Base-by-base conservation (phyloP, 2,113 vertebrate species). In the Andinoacara biseriatus region DNA sequence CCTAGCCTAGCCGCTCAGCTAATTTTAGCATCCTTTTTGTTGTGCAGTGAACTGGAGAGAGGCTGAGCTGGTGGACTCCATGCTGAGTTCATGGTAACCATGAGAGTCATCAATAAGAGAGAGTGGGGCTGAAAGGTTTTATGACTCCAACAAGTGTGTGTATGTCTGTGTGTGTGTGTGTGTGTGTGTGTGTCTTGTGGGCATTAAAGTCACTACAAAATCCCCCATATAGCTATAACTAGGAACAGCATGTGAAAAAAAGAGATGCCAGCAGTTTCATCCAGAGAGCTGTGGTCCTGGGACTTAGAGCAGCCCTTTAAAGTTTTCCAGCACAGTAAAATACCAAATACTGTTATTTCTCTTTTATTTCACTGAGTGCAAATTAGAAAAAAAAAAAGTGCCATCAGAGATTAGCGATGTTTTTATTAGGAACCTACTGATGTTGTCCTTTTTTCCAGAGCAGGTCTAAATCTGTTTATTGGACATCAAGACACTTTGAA, bases 1-100 rank as follows among this genome's bases (percentile, higher is more conserved):
- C 24, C 83, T 92, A 87, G 85, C 87, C 63, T 84, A 84, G 85
- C 88, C n/a, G 15, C 91, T 10, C 17, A 2, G 87, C 87, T 95
- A 95, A 96, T 89, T 94, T 95, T 95, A 95, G 94, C 77, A 52
- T 82, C 65, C 88, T 46, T 74, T 84, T 83, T 85, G 81, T 87
- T 78, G 89, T 89, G 92, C 58, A 92, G 93, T 93, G 40, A 92
- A 91, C 84, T 82, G 72, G 83, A 92, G 91, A 85, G 92, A 80
- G 78, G 58, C 80, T 85, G 83, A 89, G 89, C 86, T 72, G 93
- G 93, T 91, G 92, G 94, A 91, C 92, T 91, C 69, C 54, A 17
- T 22, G 77, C 82, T 85, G 89, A 89, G 88, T 82, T 87, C 89
- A 93, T 89, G 93, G 90, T 90, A 91, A 94, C 84, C 62, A 84